Conservation (phyloP, 2,113 vertebrate species). For the Castor canadensis region DNA sequence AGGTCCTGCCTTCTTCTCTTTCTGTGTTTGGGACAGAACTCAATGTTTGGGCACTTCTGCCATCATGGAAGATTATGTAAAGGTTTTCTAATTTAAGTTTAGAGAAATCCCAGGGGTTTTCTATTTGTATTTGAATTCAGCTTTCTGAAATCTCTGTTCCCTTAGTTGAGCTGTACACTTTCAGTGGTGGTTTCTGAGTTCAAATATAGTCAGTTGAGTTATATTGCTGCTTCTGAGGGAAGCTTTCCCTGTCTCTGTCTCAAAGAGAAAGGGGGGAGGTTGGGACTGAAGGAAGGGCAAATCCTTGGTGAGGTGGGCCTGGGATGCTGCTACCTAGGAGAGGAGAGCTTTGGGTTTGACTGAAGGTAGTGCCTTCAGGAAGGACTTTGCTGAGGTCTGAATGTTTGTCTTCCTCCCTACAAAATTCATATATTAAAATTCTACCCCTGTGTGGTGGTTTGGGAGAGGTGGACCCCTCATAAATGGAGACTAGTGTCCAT, state of each 20-base stretch:
- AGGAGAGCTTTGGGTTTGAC: background rate
- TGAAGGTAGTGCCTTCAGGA: background rate
- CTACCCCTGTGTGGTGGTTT: background rate
- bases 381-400: background rate
- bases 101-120: background rate
- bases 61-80: background rate
- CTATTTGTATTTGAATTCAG: background rate
- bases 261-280: background rate
- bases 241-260: background rate
- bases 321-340: background rate
- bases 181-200: background rate
- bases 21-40: background rate
- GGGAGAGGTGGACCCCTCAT: background rate
- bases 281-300: background rate
- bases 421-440: background rate
- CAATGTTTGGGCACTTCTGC: background rate
- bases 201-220: background rate
- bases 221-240: background rate
- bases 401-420: background rate
- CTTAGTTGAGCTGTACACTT: accelerated
- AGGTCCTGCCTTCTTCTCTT: background rate
- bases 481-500: background rate
- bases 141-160: background rate
- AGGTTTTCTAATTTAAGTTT: background rate
- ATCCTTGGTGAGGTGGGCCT: background rate